Evolutionary conservation across 2,113 vertebrate genomes (phyloP).

Genomic region (Rhea americana): DNA sequence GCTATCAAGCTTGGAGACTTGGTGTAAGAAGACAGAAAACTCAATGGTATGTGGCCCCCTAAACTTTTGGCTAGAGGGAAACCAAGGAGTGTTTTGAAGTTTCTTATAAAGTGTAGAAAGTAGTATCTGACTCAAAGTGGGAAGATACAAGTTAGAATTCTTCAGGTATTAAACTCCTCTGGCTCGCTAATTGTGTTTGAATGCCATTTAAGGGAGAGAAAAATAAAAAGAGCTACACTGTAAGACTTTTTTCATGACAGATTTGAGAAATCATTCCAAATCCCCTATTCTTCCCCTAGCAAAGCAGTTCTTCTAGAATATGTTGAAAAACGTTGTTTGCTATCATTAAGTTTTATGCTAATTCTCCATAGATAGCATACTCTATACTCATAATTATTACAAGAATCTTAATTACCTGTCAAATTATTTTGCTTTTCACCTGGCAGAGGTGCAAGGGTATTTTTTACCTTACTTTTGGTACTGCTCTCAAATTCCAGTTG

Average conservation of each 20-base stretch:
- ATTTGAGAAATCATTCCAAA: conserved; percentile 69
- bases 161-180: conserved; percentile 59
- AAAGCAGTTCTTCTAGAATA: conserved; percentile 55
- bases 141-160: conserved; percentile 68
- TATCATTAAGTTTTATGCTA: conserved; percentile 70
- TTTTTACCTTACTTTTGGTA: background rate
- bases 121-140: conserved; percentile 37
- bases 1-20: conserved; percentile 11
- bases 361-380: conserved; percentile 67
- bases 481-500: conserved; percentile 23
- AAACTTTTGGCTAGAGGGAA: conserved; percentile 24
- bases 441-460: background rate
- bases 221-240: conserved; percentile 53
- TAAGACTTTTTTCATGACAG: conserved; percentile 57
- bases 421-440: conserved; percentile 66
- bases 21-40: conserved; percentile 37
- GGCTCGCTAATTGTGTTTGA: conserved; percentile 59
- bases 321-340: conserved; percentile 69
- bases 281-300: conserved; percentile 55
- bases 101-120: conserved; percentile 27
- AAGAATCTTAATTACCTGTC: conserved; percentile 73
- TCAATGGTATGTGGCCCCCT: background rate
- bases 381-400: conserved; percentile 61
- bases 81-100: conserved; percentile 33
- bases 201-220: conserved; percentile 51